Conservation (phyloP, 2,797 vertebrate genomes). For the Gymnothorax javanicus region DNA sequence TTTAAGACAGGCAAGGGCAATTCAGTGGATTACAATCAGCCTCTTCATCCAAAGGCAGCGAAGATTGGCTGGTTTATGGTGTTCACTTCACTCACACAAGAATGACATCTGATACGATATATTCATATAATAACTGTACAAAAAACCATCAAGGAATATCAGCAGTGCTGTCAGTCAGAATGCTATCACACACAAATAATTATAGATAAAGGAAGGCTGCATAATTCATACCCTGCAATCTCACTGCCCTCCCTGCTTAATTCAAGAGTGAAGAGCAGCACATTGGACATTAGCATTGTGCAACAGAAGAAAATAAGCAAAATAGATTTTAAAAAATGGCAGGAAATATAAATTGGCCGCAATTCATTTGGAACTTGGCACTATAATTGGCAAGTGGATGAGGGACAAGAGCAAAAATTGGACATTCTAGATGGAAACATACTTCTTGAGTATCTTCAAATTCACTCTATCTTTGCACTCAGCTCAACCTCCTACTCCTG, state of each 20-base stretch:
- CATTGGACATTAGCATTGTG: background rate
- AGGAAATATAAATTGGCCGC: background rate
- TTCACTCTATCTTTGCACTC: background rate
- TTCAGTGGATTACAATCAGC: background rate
- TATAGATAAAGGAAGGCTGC: slow-evolving; percentile 1
- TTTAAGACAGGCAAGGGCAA: background rate
- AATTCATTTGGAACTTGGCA: background rate
- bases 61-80: background rate
- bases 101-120: background rate
- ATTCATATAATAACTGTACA: background rate
- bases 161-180: background rate
- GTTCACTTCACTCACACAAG: background rate
- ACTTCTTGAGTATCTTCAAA: background rate
- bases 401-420: background rate
- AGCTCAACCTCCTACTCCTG: background rate
- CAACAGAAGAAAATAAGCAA: background rate
- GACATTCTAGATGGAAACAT: background rate
- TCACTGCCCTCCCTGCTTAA: background rate
- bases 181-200: background rate
- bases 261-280: background rate
- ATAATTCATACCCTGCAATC: background rate
- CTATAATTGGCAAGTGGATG: background rate
- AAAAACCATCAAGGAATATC: background rate
- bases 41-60: background rate
- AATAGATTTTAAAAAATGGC: background rate